phyloP scores from a whole-genome alignment of 92 coral and sea anemone species.

The Epizoanthus stellaris region DNA sequence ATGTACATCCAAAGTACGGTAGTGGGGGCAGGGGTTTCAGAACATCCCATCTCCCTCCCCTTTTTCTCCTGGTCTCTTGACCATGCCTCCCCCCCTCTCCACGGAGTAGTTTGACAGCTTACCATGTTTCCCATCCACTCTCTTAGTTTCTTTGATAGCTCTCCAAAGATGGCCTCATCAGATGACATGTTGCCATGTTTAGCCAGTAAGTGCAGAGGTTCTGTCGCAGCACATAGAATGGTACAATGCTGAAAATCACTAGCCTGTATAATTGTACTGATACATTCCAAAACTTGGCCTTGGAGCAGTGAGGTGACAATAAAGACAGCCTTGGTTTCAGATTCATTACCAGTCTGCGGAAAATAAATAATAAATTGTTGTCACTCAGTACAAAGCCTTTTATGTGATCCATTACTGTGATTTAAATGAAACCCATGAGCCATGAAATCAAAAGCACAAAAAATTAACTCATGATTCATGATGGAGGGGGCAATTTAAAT shows the following conservation, averaged over 20 bases:
- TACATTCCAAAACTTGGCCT: slow-evolving; percentile 71
- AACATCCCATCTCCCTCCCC: too few relatives aligned
- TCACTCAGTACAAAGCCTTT: too few relatives aligned
- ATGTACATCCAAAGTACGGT: too few relatives aligned
- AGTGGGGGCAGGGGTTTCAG: too few relatives aligned
- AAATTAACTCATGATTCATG: too few relatives aligned
- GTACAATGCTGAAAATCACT: slow-evolving; percentile 97
- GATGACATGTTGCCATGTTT: slow-evolving; percentile 52
- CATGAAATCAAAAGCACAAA: too few relatives aligned
- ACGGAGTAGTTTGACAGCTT: neutral
- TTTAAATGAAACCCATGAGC: too few relatives aligned
- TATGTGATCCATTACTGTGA: too few relatives aligned
- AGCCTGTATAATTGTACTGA: slow-evolving; percentile 76
- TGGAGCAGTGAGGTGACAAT: slow-evolving; percentile 83
- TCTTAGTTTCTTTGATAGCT: slow-evolving; percentile 76
- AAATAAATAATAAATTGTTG: neutral
- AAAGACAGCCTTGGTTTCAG: slow-evolving; percentile 94
- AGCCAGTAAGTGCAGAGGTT: slow-evolving; percentile 77
- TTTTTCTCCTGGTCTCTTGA: too few relatives aligned
- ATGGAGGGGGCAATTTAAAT: too few relatives aligned
- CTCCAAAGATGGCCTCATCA: slow-evolving; percentile 85
- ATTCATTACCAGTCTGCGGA: slow-evolving; percentile 86
- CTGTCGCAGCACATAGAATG: slow-evolving; percentile 82
- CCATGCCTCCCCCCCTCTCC: too few relatives aligned
- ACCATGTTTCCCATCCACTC: slow-evolving; percentile 98